phyloP scores from a whole-genome alignment of 1,140 invertebrate genomes.

The Rhizoglyphus robini region DNA sequence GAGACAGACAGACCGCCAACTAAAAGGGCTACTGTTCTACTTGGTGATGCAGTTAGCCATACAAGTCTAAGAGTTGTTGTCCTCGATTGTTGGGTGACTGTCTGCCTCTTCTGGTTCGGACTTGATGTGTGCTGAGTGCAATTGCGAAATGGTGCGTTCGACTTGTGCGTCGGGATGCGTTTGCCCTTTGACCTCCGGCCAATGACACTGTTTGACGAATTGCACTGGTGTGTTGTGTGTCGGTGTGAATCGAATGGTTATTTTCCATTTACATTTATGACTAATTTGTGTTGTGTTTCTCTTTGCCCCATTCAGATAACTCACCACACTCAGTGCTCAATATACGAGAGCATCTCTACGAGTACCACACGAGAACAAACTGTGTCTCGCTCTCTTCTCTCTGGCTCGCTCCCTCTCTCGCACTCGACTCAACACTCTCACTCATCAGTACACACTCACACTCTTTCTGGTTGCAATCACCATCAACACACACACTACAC shows the following conservation, averaged over 20 bases:
- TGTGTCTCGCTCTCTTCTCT: background rate
- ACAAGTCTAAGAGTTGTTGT: too few relatives aligned
- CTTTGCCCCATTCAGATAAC: conserved; percentile 11
- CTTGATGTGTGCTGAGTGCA: too few relatives aligned
- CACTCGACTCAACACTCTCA: background rate
- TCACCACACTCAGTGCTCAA: background rate
- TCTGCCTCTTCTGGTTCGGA: too few relatives aligned
- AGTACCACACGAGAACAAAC: background rate
- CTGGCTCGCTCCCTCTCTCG: background rate
- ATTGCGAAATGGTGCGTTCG: too few relatives aligned
- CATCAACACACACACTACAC: background rate
- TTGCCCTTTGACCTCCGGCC: conserved; percentile 9
- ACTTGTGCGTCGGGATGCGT: background rate
- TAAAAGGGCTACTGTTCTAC: too few relatives aligned
- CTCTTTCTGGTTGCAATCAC: too few relatives aligned
- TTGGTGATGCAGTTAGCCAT: too few relatives aligned
- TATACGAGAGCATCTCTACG: background rate
- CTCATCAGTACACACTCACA: background rate
- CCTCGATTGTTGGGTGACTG: too few relatives aligned
- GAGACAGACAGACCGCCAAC: too few relatives aligned
- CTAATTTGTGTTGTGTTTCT: conserved; percentile 8
- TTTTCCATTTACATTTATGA: conserved; percentile 12
- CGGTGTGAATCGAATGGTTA: background rate
- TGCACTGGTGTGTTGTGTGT: background rate
- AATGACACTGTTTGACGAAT: background rate